Evolutionary conservation across 2,888 invertebrate genomes (phyloP), one percentile per base, ranked within the genome.

Genomic region (Heliconius erato): DNA sequence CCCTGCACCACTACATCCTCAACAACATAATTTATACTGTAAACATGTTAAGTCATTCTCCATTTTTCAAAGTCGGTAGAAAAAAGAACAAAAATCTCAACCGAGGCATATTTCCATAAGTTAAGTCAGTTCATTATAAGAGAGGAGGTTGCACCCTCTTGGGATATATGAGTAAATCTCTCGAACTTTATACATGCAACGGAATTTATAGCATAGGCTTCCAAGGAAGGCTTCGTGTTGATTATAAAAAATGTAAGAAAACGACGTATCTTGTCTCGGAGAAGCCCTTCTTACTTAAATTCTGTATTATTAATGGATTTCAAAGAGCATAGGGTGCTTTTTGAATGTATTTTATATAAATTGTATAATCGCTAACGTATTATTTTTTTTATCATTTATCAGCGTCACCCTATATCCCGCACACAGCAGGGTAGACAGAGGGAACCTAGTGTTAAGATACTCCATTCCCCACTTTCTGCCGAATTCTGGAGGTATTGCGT

Each of bases 241-340:
- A 83, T 83, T 80, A 80, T 78, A 83, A 83, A 83, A 83, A 83
- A 78, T 78, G 71, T 80, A 80, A 59, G 63, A 28, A 63, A 54
- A 72, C 78, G 40, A 74, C 59, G 76, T 76, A 19, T 76, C 63
- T 76, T 76, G 35, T 76, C 63, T 40, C 11, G 16, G 26, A 74
- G 19, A 72, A n/a, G n/a, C 40, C 40, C 63, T 35, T 40, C 35
- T 35, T n/a, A 59, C 35, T 63, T 63, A 63, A 63, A 76, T 76
- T 40, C 16, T 63, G 63, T 35, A 76, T 76, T 63, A 76, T 63
- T 63, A 40, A 63, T 76, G n/a, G n/a, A 0, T 26, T 32, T 63
- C 63, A 40, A 76, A 76, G 16, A 5, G 76, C 40, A 14, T 7
- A 0, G 35, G 14, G 35, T 26, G 26, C 9, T 59, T n/a, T 49